Evolutionary conservation across 2,113 vertebrate species (phyloP).

Genomic region (Takifugu bimaculatus): DNA sequence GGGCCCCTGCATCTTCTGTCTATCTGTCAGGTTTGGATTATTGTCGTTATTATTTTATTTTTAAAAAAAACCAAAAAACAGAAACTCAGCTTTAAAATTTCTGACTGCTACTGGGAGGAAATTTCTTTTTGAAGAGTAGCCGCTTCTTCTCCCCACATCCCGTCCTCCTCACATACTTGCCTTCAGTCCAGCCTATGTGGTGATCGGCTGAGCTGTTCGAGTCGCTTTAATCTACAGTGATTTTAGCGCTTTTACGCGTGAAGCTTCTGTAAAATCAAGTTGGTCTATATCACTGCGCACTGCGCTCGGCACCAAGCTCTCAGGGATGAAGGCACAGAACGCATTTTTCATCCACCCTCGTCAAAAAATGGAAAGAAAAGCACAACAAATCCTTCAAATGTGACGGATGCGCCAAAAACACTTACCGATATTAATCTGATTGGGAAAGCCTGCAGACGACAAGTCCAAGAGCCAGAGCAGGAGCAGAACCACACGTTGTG

Average conservation of each 20-base stretch:
- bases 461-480: slow-evolving; percentile 84
- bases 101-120: slow-evolving; percentile 1
- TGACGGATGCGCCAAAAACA: slow-evolving; percentile 18
- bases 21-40: not conserved
- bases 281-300: slow-evolving; percentile 47
- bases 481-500: slow-evolving; percentile 82
- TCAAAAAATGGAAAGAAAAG: not conserved
- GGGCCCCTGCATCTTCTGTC: not conserved
- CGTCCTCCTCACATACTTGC: slow-evolving; percentile 8
- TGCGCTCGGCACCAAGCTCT: slow-evolving; percentile 19
- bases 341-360: not conserved
- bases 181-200: not conserved
- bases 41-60: not conserved
- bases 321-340: not conserved
- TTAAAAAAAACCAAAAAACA: too few relatives aligned
- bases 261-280: slow-evolving; percentile 46
- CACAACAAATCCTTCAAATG: not conserved
- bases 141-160: slow-evolving; percentile 30
- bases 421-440: slow-evolving; percentile 98
- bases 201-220: not conserved
- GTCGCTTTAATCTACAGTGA: slow-evolving; percentile 7
- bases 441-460: slow-evolving; percentile 88
- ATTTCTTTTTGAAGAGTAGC: slow-evolving; percentile 14
- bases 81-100: slow-evolving; percentile 1
- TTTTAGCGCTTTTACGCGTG: slow-evolving; percentile 17